These are phyloP conservation scores for Ciconia maguari DNA, from an alignment of 2,113 vertebrate species.

Conservation along the genomic window DNA sequence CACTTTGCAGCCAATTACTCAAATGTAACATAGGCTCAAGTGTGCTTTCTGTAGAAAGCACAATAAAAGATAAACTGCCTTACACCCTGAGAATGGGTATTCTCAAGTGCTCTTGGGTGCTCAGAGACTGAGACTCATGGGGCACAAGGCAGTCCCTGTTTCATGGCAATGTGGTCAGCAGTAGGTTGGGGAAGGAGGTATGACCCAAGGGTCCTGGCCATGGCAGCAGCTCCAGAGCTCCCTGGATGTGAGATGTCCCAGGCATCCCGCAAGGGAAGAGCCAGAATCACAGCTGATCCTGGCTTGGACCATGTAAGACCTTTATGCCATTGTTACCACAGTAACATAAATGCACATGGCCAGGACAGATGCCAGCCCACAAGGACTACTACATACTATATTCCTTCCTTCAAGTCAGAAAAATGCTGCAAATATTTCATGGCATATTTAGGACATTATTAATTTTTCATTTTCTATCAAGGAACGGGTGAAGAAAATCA, in stretches of 20 bases:
- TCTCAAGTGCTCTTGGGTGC: background rate
- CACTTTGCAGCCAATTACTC: background rate
- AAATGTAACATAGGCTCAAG: background rate
- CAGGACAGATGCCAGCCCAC: background rate
- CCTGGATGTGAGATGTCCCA: background rate
- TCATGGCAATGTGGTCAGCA: background rate
- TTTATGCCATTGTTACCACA: background rate
- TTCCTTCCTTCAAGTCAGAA: background rate
- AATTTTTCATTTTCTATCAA: slow-evolving; percentile 60
- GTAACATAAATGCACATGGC: background rate
- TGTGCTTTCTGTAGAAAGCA: background rate
- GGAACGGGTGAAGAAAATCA: slow-evolving; percentile 25
- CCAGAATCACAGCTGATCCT: background rate
- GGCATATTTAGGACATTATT: slow-evolving; percentile 46
- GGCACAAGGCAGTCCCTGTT: background rate
- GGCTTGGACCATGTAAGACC: background rate
- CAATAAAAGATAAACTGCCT: background rate
- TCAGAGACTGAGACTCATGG: background rate
- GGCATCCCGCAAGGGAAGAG: background rate
- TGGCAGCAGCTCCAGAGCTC: background rate
- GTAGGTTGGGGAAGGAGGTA: background rate
- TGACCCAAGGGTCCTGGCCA: background rate
- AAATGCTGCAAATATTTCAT: background rate
- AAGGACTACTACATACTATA: background rate
- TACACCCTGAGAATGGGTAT: background rate